Conservation (phyloP, 2,888 invertebrate genomes). For the Ctenicera cuprea region DNA sequence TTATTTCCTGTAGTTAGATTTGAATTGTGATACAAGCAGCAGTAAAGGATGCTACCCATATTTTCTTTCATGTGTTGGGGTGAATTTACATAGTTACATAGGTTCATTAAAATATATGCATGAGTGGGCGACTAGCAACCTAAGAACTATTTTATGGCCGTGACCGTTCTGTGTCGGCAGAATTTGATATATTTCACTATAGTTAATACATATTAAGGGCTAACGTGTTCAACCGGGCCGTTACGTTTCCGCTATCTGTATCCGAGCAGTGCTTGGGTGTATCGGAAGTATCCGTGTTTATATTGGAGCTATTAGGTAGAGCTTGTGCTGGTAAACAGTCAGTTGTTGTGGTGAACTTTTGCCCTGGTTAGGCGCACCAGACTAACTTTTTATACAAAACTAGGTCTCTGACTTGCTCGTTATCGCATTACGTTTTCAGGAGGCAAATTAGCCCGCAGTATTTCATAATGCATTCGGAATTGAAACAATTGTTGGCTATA, state of each 20-base stretch:
- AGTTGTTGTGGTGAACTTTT: conserved; percentile 45
- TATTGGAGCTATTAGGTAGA: conserved; percentile 40
- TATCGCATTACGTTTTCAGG: conserved; percentile 24
- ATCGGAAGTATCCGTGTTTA: conserved; percentile 47
- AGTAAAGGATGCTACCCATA: conserved; percentile 3
- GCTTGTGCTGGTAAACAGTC: conserved; percentile 35
- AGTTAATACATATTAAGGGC: conserved; percentile 22
- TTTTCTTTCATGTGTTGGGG: background rate
- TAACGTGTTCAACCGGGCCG: conserved; percentile 19
- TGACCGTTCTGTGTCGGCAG: background rate
- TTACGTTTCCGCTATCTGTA: conserved; percentile 39
- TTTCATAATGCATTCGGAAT: conserved; percentile 28
- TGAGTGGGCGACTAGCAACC: background rate
- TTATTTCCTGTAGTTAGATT: background rate
- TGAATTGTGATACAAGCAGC: background rate
- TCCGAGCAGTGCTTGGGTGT: conserved; percentile 39
- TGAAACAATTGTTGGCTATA: conserved; percentile 19
- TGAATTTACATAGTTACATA: conserved; percentile 3
- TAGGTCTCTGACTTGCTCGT: conserved; percentile 27
- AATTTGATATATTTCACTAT: conserved; percentile 20
- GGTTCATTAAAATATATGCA: conserved; percentile 3
- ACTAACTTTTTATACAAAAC: conserved; percentile 42
- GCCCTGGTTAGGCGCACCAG: conserved; percentile 41
- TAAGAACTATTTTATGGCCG: conserved; percentile 6
- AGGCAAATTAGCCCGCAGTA: conserved; percentile 11